Base-by-base conservation (phyloP, 1,140 invertebrate genomes). In the Episyrphus balteatus region DNA sequence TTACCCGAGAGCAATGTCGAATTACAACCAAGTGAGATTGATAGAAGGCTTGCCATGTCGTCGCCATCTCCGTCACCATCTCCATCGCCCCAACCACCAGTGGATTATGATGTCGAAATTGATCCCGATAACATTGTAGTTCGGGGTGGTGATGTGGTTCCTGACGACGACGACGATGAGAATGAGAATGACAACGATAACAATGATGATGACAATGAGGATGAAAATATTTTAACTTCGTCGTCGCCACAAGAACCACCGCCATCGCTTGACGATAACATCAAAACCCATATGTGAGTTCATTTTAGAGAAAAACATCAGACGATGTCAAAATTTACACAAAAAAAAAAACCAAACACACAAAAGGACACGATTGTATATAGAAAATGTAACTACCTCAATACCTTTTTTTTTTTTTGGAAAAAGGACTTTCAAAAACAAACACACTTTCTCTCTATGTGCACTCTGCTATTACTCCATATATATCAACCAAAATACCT, bases 41-140 rank as follows among this genome's bases (percentile, higher is more conserved):
- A 59, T 47, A 32, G 38, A 43, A 26, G 46, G 26, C 21, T 61
- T 51, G 40, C 14, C 11, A 44, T 51, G 42, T 46, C 57, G 34
- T 51, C 59, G 39, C 52, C 52, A 39, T 53, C 58, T 31, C 61
- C 65, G 42, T 62, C 62, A 43, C 59, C 60, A 7, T 55, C 61
- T 14, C 64, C 58, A 42, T 65, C 63, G 26, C 63, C 63, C 47
- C 57, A 61, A 44, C 65, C 57, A 32, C 62, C 52, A 12, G 49
- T 48, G 31, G 62, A 66, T 47, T 65, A 63, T 48, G 65, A 68
- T 52, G 58, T 66, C 43, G 66, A 66, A 41, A 52, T 59, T 33
- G 66, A 68, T 53, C 65, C 61, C 39, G 66, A 68, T 38, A 67
- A 68, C 42, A 56, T 62, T 53, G 62, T 66, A 7, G 59, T 63